These are phyloP conservation scores for Dendroctonus valens DNA, from an alignment of 1,140 invertebrate species.

Conservation along the genomic window DNA sequence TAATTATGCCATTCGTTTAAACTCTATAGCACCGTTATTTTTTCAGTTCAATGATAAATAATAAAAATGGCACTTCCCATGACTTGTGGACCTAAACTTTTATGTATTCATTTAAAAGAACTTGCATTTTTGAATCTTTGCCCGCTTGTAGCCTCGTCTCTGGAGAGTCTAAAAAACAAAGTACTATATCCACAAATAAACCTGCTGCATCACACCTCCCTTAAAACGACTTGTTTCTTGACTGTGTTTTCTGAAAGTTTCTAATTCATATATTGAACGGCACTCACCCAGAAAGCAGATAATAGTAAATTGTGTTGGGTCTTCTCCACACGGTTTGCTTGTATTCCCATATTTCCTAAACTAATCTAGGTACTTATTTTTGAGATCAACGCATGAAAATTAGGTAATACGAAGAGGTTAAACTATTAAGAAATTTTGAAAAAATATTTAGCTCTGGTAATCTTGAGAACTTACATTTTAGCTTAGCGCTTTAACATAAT, in stretches of 20 bases:
- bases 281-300: slow-evolving; percentile 27
- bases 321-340: neutral
- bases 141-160: slow-evolving; percentile 90
- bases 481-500: no score
- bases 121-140: slow-evolving; percentile 85
- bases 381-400: no score
- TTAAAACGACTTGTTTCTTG: slow-evolving; percentile 54
- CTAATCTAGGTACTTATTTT: no score
- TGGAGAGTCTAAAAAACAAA: slow-evolving; percentile 92
- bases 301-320: slow-evolving; percentile 13
- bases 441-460: no score
- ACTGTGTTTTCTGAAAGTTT: no score
- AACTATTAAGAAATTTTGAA: no score
- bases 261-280: neutral
- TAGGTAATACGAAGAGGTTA: no score
- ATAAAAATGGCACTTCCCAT: slow-evolving; percentile 68
- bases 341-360: neutral
- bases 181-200: slow-evolving; percentile 71
- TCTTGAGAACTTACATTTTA: no score
- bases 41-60: neutral
- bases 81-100: slow-evolving; percentile 79
- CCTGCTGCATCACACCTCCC: slow-evolving; percentile 76
- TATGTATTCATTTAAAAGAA: slow-evolving; percentile 86
- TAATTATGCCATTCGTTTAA: neutral
- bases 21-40: no score